phyloP scores from a whole-genome alignment of 2,113 vertebrate species.

The Alethe castanea region DNA sequence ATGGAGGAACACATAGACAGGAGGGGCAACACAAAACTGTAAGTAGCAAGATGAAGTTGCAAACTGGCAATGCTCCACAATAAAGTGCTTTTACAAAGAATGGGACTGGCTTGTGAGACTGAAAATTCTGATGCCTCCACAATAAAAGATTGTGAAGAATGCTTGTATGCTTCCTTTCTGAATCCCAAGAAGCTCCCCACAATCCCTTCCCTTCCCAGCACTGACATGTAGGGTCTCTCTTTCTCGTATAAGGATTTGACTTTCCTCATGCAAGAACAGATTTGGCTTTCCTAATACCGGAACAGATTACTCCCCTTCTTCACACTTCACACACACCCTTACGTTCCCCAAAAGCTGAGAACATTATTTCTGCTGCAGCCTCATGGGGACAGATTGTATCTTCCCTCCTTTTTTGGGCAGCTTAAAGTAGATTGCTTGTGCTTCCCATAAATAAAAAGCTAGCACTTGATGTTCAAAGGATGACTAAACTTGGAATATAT shows the following conservation, averaged over 20 bases:
- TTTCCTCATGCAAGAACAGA: background rate
- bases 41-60: background rate
- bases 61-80: background rate
- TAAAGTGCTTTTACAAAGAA: background rate
- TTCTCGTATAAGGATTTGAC: background rate
- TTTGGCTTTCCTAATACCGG: slow-evolving; percentile 8
- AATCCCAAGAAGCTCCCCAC: background rate
- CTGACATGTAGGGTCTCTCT: background rate
- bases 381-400: slow-evolving; percentile 5
- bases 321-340: background rate
- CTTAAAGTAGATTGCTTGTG: background rate
- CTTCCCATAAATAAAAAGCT: background rate
- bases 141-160: background rate
- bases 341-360: background rate
- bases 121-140: background rate
- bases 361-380: slow-evolving; percentile 4
- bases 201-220: background rate
- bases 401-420: slow-evolving; percentile 28
- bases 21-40: background rate
- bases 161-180: background rate
- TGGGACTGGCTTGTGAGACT: background rate
- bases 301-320: slow-evolving; percentile 4
- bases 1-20: background rate
- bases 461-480: background rate
- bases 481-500: background rate